phyloP scores from a whole-genome alignment of 2,113 vertebrate species.

The Heterochromis multidens region DNA sequence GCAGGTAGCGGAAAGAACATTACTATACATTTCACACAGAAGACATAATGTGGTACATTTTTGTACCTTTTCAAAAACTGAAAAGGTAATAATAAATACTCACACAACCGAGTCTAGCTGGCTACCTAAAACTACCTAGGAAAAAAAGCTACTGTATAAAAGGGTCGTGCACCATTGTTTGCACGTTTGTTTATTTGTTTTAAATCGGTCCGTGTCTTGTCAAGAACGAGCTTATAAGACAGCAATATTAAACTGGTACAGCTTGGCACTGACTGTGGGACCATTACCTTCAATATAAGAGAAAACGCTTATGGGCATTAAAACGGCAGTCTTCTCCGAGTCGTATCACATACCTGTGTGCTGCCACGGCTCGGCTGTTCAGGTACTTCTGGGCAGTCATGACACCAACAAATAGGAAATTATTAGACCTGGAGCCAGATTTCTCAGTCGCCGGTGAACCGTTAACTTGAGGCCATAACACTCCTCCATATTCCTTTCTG shows the following conservation, averaged over 20 bases:
- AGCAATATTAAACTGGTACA: background rate
- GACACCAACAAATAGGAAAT: conserved; percentile 92
- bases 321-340: background rate
- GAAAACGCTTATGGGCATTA: background rate
- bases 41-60: background rate
- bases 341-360: conserved; percentile 80
- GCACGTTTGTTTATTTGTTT: background rate
- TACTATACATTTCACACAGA: background rate
- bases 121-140: fast-evolving
- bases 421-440: conserved; percentile 62
- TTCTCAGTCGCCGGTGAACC: conserved; percentile 55
- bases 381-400: conserved; percentile 98
- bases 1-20: background rate
- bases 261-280: background rate
- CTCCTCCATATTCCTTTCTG: conserved; percentile 65
- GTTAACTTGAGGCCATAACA: conserved; percentile 65
- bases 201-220: background rate
- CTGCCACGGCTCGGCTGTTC: conserved; percentile 88
- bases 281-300: background rate
- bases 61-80: no score
- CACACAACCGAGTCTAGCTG: no score
- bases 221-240: background rate
- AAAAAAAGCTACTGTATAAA: background rate
- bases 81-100: no score
- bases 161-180: background rate